Evolutionary conservation across 2,113 vertebrate species (phyloP), one percentile per base, ranked within the genome.

Genomic region (Tympanuchus pallidicinctus): DNA sequence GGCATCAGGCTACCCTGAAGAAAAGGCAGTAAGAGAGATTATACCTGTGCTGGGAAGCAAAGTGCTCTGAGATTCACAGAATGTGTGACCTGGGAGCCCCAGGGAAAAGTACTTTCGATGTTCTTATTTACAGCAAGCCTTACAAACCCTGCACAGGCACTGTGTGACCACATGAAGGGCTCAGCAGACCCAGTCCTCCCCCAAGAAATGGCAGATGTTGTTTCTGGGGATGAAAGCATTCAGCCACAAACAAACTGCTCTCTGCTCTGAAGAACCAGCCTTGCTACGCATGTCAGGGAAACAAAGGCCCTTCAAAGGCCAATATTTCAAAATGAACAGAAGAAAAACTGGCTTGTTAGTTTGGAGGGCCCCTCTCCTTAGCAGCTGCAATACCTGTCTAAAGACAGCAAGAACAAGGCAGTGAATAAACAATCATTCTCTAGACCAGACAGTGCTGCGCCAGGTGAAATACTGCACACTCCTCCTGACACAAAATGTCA

Each of bases 361-460:
- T 72, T 73, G 88, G 89, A 96, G 15, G 83, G 85, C 73, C 86
- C 93, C 86, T 87, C 87, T 92, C 88, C 75, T 95, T 93, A 88
- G 93, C 94, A 95, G 90, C 43, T 48, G 15, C 95, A 88, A 64
- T 91, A 91, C 63, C 96, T 96, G 88, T 95, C 95, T 89, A 81
- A 92, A 94, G 89, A 88, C 93, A 95, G 93, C 77, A 84, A 83
- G 92, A 54, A 88, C 34, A 63, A 94, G 91, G 90, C 95, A 94
- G 89, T 76, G 94, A 97, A 89, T 91, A 97, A 97, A 96, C 96
- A 91, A 92, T 95, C 84, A 88, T 96, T 96, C 94, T 96, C 95
- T 90, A 74, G 92, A 94, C 61, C 57, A 83, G 97, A 89, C 94
- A 95, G 96, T 74, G 91, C 88, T 79, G 91, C 88, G 94, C 93